Evolutionary conservation across 2,113 vertebrate species (phyloP).

Genomic region (Polypterus bichir): DNA sequence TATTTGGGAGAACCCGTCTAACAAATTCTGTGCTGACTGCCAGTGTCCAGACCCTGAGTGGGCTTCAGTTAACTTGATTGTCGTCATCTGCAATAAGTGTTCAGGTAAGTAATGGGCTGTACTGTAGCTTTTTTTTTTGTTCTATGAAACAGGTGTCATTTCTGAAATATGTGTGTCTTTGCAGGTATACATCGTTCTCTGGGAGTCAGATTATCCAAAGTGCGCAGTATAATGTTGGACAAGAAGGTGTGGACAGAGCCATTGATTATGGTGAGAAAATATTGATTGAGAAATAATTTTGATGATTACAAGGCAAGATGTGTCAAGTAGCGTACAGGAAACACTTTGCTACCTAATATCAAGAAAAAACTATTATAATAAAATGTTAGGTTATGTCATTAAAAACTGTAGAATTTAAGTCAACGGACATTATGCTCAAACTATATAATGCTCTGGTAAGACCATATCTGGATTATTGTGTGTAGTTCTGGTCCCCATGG

Average conservation of each 20-base stretch:
- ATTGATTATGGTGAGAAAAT: slow-evolving; percentile 27
- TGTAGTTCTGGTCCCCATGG: no score
- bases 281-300: no score
- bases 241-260: slow-evolving; percentile 55
- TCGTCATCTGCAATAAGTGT: slow-evolving; percentile 54
- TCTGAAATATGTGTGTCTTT: background rate
- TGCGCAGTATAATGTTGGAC: slow-evolving; percentile 53
- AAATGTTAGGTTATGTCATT: no score
- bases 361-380: no score
- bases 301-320: no score
- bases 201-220: slow-evolving; percentile 42
- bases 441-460: no score
- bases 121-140: background rate
- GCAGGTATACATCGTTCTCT: slow-evolving; percentile 45
- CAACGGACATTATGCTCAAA: no score
- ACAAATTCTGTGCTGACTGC: slow-evolving; percentile 53
- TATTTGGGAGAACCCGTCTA: slow-evolving; percentile 44
- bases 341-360: no score
- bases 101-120: slow-evolving; percentile 31
- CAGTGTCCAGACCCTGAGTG: slow-evolving; percentile 45
- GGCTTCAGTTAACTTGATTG: slow-evolving; percentile 54
- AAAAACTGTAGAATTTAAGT: no score
- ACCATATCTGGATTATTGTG: no score
- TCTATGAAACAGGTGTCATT: background rate
- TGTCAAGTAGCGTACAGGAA: no score